Conservation (phyloP, 92 coral and sea anemone species). For the Muricea muricata region DNA sequence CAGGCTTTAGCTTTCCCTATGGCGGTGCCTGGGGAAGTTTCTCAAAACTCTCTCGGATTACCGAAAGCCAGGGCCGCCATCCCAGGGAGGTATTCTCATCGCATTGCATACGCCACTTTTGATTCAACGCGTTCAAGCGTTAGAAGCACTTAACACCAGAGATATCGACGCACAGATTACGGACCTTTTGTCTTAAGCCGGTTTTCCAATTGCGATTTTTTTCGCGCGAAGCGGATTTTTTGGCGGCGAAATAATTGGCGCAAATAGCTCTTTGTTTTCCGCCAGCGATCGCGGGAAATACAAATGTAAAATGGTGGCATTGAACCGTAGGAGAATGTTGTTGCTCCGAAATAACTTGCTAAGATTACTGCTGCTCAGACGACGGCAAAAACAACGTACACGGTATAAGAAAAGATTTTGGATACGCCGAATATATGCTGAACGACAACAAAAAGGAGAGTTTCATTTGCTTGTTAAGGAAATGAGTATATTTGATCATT, state of each 20-base stretch:
- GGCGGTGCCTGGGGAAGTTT: background rate
- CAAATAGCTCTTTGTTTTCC: no score
- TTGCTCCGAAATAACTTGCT: constrained; percentile 9
- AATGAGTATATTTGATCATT: no score
- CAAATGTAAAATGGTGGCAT: constrained; percentile 30
- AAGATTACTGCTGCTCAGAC: constrained; percentile 24
- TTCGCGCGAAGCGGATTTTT: no score
- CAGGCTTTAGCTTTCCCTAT: background rate
- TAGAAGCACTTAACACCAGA: no score
- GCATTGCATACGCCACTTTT: no score
- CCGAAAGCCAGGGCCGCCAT: background rate
- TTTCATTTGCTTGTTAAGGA: no score
- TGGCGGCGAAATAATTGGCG: no score
- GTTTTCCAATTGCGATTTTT: no score
- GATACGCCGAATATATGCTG: constrained; percentile 20
- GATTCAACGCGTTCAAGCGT: no score
- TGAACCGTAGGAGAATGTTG: constrained; percentile 13
- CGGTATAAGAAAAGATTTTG: constrained; percentile 35
- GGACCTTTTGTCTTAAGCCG: no score
- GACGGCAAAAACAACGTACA: constrained; percentile 25
- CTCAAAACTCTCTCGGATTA: background rate
- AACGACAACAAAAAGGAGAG: constrained; percentile 12
- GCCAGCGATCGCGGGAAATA: no score
- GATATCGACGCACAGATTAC: no score
- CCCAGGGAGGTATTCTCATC: background rate